Base-by-base conservation (phyloP, 2,888 invertebrate species). In the Tetragonisca angustula region DNA sequence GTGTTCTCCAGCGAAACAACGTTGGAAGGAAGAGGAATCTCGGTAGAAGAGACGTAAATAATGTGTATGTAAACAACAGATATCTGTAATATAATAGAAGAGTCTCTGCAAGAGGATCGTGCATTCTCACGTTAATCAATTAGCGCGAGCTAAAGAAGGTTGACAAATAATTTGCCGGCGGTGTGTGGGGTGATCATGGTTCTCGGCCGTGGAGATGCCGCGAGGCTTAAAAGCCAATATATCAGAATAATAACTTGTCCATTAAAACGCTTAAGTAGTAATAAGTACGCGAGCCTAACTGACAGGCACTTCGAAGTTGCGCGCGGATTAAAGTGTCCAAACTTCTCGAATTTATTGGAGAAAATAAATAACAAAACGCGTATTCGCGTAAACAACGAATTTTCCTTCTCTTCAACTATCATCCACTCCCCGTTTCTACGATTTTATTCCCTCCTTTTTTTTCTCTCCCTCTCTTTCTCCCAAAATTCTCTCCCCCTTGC, bases 231-330 rank as follows among this genome's bases (percentile, higher is more conserved):
- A 93, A 93, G 88, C 90, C 92, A 90, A 93, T 93, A 93, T 91
- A 94, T 93, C 91, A 93, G 91, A 91, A 91, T 93, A 92, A 92
- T 92, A 94, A 94, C 94, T 94, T 94, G 92, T 93, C 93, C 94
- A 94, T 94, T 94, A 94, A 94, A 94, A 93, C 90, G 91, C 93
- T 93, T 92, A 94, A 93, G 93, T 93, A 93, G 91, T 91, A 93
- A 94, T 93, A 94, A 94, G 94, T 93, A 94, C 88, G 90, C 91
- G 89, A 91, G 91, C 91, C 91, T 89, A 93, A 93, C 91, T 92
- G 93, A 93, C 92, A 92, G 92, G 89, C 90, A 92, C 92, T 93
- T 92, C 85, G 89, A 91, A 90, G 91, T 91, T 93, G 88, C 87
- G 43, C 76, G 83, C 85, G 92, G 93, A 94, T 93, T 93, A 94